These are phyloP conservation scores for Amphipyra tragopoginis DNA, from an alignment of 2,888 invertebrate species.

Conservation along the genomic window DNA sequence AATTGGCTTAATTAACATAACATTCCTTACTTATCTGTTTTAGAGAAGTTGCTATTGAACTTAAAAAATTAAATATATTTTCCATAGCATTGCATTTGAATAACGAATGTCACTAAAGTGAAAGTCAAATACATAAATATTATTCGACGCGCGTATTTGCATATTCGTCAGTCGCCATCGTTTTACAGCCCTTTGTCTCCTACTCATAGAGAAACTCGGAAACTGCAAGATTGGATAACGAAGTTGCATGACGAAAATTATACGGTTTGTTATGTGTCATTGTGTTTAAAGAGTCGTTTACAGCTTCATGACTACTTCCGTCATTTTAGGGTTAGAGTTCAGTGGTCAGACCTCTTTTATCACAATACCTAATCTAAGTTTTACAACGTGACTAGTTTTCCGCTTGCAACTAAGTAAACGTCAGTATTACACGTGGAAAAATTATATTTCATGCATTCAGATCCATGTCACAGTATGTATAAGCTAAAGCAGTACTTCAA, in stretches of 20 bases:
- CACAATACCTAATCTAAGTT: conserved; percentile 13
- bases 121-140: conserved; percentile 46
- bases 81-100: conserved; percentile 20
- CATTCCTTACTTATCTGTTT: no score
- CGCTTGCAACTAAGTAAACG: neutral
- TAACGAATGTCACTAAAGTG: conserved; percentile 34
- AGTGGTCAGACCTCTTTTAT: conserved; percentile 28
- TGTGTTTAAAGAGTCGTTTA: conserved; percentile 31
- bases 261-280: conserved; percentile 30
- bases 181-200: conserved; percentile 46
- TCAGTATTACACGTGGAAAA: neutral
- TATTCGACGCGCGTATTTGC: conserved; percentile 32
- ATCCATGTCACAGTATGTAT: no score
- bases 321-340: conserved; percentile 40
- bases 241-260: conserved; percentile 25
- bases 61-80: conserved; percentile 1
- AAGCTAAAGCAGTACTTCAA: no score
- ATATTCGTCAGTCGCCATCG: conserved; percentile 23
- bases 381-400: conserved; percentile 28
- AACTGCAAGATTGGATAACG: conserved; percentile 36
- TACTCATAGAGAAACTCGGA: conserved; percentile 33
- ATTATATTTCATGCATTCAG: neutral
- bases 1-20: conserved; percentile 1
- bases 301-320: conserved; percentile 25
- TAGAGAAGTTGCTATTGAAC: no score